These are phyloP conservation scores for Notodonta dromedarius DNA, from an alignment of 2,888 invertebrate species.

Conservation along the genomic window DNA sequence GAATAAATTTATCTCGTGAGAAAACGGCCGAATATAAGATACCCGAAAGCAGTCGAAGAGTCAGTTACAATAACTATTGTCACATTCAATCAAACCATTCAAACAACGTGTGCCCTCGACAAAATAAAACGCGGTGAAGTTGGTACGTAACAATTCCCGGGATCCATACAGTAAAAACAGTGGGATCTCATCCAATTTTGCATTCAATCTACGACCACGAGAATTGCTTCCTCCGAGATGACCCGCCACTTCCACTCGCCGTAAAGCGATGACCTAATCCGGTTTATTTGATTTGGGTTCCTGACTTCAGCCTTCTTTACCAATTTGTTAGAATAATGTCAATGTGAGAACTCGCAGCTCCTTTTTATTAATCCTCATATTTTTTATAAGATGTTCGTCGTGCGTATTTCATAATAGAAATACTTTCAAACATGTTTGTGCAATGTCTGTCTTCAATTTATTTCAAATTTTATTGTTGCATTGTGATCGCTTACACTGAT, in stretches of 20 bases:
- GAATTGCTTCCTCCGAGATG: conserved; percentile 81
- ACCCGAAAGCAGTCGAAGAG: conserved; percentile 55
- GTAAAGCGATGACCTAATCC: conserved; percentile 83
- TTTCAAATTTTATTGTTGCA: conserved; percentile 14
- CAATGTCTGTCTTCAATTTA: conserved; percentile 14
- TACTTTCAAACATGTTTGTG: conserved; percentile 11
- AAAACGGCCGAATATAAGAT: conserved; percentile 57
- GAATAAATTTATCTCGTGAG: conserved; percentile 53
- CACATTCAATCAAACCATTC: conserved; percentile 80
- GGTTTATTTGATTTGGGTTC: conserved; percentile 81
- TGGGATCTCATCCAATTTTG: conserved; percentile 83
- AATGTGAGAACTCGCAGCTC: conserved; percentile 41
- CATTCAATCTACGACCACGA: conserved; percentile 83
- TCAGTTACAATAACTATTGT: conserved; percentile 77
- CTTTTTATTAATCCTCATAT: conserved; percentile 26
- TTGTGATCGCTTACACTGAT: conserved; percentile 29
- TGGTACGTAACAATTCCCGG: conserved; percentile 64
- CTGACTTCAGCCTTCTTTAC: conserved; percentile 72
- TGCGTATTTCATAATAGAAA: not conserved
- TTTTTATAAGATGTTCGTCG: not conserved
- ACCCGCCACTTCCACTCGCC: conserved; percentile 79
- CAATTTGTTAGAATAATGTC: conserved; percentile 67
- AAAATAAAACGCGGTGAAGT: conserved; percentile 71
- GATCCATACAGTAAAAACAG: conserved; percentile 79
- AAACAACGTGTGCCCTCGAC: conserved; percentile 67